Conservation (phyloP, 2,888 invertebrate genomes). For the Drosophila mimica region DNA sequence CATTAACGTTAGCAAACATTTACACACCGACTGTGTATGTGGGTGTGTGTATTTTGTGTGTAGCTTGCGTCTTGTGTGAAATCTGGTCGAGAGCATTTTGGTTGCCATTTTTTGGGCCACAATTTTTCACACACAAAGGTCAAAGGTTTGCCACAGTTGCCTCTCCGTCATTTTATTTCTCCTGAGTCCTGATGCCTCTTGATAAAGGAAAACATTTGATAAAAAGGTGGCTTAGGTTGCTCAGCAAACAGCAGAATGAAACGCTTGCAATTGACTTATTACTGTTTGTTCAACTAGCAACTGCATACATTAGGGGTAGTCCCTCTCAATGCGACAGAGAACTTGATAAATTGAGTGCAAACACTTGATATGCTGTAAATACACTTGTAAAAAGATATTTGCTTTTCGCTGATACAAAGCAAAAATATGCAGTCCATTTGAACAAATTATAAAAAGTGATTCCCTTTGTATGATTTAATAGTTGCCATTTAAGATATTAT, state of each 20-base stretch:
- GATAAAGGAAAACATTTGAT: slow-evolving; percentile 9
- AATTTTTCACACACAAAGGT: slow-evolving; percentile 57
- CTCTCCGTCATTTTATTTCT: slow-evolving; percentile 25
- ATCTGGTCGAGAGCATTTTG: slow-evolving; percentile 47
- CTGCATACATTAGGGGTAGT: not conserved
- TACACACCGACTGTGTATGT: slow-evolving; percentile 29
- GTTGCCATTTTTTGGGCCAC: slow-evolving; percentile 58
- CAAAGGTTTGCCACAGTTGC: slow-evolving; percentile 50
- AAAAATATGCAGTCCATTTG: too few relatives aligned
- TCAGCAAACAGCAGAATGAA: slow-evolving; percentile 13
- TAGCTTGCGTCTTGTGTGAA: slow-evolving; percentile 46
- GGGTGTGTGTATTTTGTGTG: slow-evolving; percentile 8
- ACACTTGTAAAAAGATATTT: not conserved
- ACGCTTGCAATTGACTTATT: slow-evolving; percentile 16
- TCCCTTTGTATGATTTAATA: not conserved
- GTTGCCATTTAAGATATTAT: not conserved
- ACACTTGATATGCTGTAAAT: not conserved
- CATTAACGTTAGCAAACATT: slow-evolving; percentile 76
- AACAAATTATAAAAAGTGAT: not conserved
- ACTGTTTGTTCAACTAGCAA: not conserved
- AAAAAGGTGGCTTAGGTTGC: slow-evolving; percentile 2
- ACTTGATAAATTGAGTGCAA: not conserved
- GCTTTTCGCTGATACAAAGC: not conserved
- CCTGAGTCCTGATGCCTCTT: slow-evolving; percentile 18
- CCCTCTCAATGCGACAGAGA: not conserved